Evolutionary conservation across 2,797 vertebrate genomes (phyloP), one percentile per base, ranked within the genome.

Genomic region (Aphelocoma californica): DNA sequence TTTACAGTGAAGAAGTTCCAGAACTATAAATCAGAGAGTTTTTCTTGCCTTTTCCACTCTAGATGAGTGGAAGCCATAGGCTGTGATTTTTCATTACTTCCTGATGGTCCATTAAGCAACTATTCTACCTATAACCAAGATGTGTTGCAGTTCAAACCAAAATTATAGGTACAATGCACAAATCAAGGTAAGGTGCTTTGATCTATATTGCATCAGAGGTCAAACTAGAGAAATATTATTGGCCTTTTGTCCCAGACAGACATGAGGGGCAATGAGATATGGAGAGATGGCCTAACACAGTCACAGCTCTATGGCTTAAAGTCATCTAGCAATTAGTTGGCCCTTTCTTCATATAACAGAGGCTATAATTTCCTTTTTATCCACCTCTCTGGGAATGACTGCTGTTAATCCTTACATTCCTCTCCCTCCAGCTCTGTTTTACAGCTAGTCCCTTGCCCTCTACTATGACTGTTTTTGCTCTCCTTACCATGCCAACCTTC

Each of bases 11-110:
- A 81, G 70, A 86, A 88, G 28, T 84, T 94, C 29, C 51, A 91
- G 73, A 90, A 66, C 18, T 70, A 62, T 90, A 92, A 90, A 81
- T 92, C 86, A 81, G 38, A 66, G 42, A 74, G 16, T 82, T 88
- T 93, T 80, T 73, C 26, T 93, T 86, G 53, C 65, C 54, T 57
- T 57, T 57, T 34, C n/a, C 23, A 34, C 23, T 17, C 23, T 61
- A 86, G 66, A 81, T 56, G 47, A 64, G 54, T 53, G 14, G 60
- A 86, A 56, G 45, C 19, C 80, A 81, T 50, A 79, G 32, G 15
- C 14, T 81, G 38, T 91, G 84, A 92, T 86, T 94, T 91, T 96
- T 96, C 87, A 81, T 93, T 90, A 84, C 58, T 72, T 96, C 86
- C 38, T 91, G 82, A 92, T 84, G 80, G 80, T 51, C 54, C 77